Evolutionary conservation across 2,113 vertebrate species (phyloP), one percentile per base, ranked within the genome.

Genomic region (Clupea harengus): DNA sequence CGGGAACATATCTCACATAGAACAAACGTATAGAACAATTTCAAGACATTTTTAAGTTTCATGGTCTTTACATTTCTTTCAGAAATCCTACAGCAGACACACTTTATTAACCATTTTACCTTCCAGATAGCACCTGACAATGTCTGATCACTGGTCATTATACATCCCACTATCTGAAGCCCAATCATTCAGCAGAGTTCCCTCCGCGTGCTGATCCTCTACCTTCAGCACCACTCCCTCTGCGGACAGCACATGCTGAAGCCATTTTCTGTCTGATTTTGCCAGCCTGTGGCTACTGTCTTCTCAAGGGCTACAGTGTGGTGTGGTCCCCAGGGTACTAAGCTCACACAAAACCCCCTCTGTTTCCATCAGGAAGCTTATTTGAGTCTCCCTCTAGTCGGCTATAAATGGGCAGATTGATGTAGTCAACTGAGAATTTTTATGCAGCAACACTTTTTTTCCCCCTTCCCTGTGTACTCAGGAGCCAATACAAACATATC

Each of bases 321-420:
- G 72, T 78, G 72, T 15, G 5, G 72, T 78, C 72, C 72, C 72
- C 13, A 32, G 11, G 28, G 72, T 39, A 7, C 78, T 57, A 45
- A 39, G 57, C 85, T 87, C 25, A 64, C 86, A 95, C 94, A 95
- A 93, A 92, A 92, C 91, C 91, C 87, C 54, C 89, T 92, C 93
- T 95, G 95, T 95, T 91, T 87, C 90, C 88, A 83, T 81, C 88
- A 90, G 93, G 92, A 91, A 89, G 88, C 85, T 47, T 52, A 57
- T 89, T 91, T 45, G 80, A 89, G 86, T 82, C 89, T 57, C 81
- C 28, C 81, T 54, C 82, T 89, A 83, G 81, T 86, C 81, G 49
- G 83, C 83, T 82, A 85, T 87, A 91, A 93, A 93, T 90, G 86
- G 81, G 60, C 85, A 83, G 86, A 87, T 89, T 90, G 85, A 91